phyloP scores from a whole-genome alignment of 2,797 vertebrate species.

The Phrynocephalus vlangalii region DNA sequence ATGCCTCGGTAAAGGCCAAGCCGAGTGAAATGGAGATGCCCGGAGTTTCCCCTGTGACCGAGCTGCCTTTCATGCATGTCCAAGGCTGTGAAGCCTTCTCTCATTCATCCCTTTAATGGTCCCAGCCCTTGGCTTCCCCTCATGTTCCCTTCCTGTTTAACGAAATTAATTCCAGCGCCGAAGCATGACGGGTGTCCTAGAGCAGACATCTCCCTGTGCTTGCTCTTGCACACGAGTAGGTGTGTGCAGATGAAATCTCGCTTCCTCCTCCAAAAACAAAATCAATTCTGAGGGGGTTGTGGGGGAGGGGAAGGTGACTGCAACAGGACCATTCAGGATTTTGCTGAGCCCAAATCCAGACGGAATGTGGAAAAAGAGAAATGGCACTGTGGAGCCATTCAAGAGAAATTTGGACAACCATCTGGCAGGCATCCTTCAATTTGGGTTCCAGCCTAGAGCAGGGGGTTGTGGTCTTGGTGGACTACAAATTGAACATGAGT shows the following conservation, averaged over 20 bases:
- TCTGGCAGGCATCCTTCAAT: too few species aligned
- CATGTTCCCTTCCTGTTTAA: not conserved
- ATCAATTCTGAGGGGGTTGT: not conserved
- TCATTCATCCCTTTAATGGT: not conserved
- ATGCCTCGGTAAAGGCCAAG: not conserved
- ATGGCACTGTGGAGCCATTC: too few species aligned
- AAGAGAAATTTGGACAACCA: too few species aligned
- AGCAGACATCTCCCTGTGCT: too few species aligned
- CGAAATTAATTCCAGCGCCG: not conserved
- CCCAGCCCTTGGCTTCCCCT: not conserved
- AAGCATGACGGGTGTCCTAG: not conserved
- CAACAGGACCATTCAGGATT: not conserved
- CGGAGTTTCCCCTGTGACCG: fast-evolving
- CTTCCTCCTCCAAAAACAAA: not conserved
- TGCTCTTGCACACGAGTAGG: too few species aligned
- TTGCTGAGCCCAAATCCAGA: not conserved
- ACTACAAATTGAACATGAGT: too few species aligned
- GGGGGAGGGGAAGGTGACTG: not conserved
- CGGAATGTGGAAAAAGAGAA: too few species aligned
- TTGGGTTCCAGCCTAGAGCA: too few species aligned
- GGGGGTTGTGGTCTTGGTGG: too few species aligned
- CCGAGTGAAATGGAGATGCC: fast-evolving
- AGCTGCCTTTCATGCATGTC: fast-evolving
- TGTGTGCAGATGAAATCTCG: too few species aligned
- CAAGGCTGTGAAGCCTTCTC: not conserved